phyloP scores from a whole-genome alignment of 1,140 invertebrate species.

The Bombus huntii region DNA sequence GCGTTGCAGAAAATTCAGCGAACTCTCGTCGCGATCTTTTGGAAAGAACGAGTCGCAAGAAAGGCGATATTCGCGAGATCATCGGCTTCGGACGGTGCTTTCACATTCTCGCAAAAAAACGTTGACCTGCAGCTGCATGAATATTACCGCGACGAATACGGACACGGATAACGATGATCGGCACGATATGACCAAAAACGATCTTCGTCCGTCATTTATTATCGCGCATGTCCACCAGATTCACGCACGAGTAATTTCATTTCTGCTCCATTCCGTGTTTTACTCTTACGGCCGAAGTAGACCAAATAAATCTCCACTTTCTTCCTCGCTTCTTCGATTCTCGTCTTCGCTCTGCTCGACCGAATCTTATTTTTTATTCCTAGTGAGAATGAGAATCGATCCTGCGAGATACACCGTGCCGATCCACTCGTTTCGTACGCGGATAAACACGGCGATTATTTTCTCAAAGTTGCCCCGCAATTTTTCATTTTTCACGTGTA shows the following conservation, averaged over 20 bases:
- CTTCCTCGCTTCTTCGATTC: background rate
- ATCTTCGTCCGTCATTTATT: background rate
- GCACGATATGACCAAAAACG: slow-evolving; percentile 15
- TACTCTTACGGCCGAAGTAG: background rate
- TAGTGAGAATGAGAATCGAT: too few species aligned
- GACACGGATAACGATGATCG: slow-evolving; percentile 14
- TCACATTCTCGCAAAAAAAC: slow-evolving; percentile 6
- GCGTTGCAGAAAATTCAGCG: background rate
- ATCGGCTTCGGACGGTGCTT: background rate
- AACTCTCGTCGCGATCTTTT: background rate
- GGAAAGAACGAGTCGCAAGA: background rate
- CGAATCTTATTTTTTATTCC: background rate
- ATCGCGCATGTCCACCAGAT: background rate
- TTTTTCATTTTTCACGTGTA: too few species aligned
- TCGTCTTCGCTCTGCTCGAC: background rate
- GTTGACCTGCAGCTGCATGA: background rate
- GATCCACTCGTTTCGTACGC: too few species aligned
- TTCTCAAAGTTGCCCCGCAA: fast-evolving
- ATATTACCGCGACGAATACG: slow-evolving; percentile 18
- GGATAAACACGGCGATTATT: too few species aligned
- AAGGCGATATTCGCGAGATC: background rate
- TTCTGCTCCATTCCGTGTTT: background rate
- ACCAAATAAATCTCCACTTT: background rate
- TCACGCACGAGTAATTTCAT: background rate
- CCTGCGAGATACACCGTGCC: too few species aligned